Conservation (phyloP, 2,113 vertebrate genomes). For the Callionymus lyra region DNA sequence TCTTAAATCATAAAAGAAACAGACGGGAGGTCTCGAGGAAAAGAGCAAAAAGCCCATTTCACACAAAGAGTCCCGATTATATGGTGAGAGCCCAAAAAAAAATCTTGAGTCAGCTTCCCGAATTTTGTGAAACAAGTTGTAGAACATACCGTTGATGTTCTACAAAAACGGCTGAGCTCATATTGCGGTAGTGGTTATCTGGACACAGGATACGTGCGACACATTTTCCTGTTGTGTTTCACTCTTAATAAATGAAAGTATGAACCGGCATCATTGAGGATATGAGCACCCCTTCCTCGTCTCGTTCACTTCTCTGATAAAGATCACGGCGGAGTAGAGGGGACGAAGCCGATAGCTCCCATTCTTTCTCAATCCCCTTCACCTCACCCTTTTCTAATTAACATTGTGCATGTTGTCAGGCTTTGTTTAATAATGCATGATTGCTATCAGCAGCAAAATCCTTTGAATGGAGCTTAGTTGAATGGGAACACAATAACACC, state of each 20-base stretch:
- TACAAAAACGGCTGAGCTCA: no score
- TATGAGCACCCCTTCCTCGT: slow-evolving; percentile 48
- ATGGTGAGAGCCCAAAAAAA: no score
- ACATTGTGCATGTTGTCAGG: slow-evolving; percentile 64
- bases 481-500: slow-evolving; percentile 62
- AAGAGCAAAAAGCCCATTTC: no score
- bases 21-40: no score
- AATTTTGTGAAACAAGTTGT: no score
- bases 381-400: slow-evolving; percentile 60
- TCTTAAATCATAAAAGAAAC: no score
- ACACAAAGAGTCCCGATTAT: no score
- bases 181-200: no score
- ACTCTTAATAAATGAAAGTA: slow-evolving; percentile 11
- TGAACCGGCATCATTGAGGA: slow-evolving; percentile 35
- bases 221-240: slow-evolving; percentile 13
- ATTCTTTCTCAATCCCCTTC: slow-evolving; percentile 32
- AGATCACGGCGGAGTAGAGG: slow-evolving; percentile 43
- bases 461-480: slow-evolving; percentile 58
- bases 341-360: slow-evolving; percentile 38
- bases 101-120: no score
- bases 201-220: slow-evolving; percentile 33
- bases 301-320: slow-evolving; percentile 52
- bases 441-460: slow-evolving; percentile 61
- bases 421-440: slow-evolving; percentile 69
- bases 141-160: no score